Percentiles rank a stretch among this genome's conserved stretches.
phyloP scores from a whole-genome alignment of 2,888 invertebrate genomes.

The Dugesia japonica region DNA sequence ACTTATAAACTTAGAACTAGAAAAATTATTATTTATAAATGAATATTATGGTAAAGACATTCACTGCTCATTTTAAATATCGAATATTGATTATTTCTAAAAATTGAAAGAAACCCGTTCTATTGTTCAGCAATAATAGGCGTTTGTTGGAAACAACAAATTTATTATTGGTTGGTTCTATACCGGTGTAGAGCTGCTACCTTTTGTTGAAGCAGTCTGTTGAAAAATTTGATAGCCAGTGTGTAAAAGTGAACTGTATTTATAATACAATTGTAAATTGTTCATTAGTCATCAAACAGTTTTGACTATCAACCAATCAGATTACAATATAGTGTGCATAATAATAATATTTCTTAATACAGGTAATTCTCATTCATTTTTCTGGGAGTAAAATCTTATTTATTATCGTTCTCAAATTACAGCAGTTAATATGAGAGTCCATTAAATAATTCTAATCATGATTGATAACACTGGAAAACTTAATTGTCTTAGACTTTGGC shows the following conservation, averaged over 20 bases:
- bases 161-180: background rate
- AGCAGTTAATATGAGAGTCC: no score
- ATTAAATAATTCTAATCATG: background rate
- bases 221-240: no score
- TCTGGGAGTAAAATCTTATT: no score
- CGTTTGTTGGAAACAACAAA: background rate
- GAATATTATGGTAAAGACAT: no score
- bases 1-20: no score
- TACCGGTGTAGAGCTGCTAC: background rate
- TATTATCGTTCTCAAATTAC: no score
- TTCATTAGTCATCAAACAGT: slow-evolving; percentile 15
- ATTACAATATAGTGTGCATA: background rate
- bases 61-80: background rate
- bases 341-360: no score
- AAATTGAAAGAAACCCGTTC: slow-evolving; percentile 5
- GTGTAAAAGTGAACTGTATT: background rate
- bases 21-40: no score
- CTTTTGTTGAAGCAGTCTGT: slow-evolving; percentile 14
- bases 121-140: background rate
- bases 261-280: slow-evolving; percentile 20
- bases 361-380: background rate
- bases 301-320: background rate
- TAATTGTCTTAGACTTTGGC: background rate
- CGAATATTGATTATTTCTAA: background rate
- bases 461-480: no score